Base-by-base conservation (phyloP, 2,797 vertebrate species). In the Channallabes apus region DNA sequence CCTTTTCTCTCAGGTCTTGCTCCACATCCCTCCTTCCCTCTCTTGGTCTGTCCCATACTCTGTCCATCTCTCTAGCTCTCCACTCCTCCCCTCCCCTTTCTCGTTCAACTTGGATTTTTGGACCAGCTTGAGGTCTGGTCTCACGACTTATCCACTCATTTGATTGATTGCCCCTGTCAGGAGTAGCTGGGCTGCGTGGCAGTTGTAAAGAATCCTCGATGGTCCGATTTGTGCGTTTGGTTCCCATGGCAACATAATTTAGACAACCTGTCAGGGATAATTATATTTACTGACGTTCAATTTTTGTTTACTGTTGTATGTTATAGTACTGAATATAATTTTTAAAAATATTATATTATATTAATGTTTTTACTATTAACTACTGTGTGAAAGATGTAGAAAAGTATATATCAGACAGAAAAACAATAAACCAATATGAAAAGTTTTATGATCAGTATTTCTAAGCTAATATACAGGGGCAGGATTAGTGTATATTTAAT, bases 161-260 rank as follows among this genome's bases (percentile, higher is more conserved):
- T 88, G 90, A 85, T 80, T 92, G 93, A 88, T 90, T 90, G 67
- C 89, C 92, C 87, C 87, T 88, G 82, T 94, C 91, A 88, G 90
- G 85, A 41, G 76, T 91, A 88, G 90, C 92, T 89, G 88, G 89
- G 88, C 90, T 91, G 85, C 89, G 90, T 72, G 77, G 80, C 85
- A 90, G 69, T 83, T 86, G 85, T 84, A 86, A 82, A 68, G 90
- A 91, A 88, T 94, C 90, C 85, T 91, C 90, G 46, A 90, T 77
- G 86, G 80, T 91, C 90, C 88, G 88, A 88, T 86, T 92, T 90
- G 89, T 89, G 80, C 89, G 92, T 93, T 92, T 94, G 84, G 92
- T 94, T 89, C 90, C 94, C 94, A 95, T 95, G 75, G 86, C 87
- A 89, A 83, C 93, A 95, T 91, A 90, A 84, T 91, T 89, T 91